Evolutionary conservation across 2,113 vertebrate genomes (phyloP), one percentile per base, ranked within the genome.

Genomic region (Callionymus lyra): DNA sequence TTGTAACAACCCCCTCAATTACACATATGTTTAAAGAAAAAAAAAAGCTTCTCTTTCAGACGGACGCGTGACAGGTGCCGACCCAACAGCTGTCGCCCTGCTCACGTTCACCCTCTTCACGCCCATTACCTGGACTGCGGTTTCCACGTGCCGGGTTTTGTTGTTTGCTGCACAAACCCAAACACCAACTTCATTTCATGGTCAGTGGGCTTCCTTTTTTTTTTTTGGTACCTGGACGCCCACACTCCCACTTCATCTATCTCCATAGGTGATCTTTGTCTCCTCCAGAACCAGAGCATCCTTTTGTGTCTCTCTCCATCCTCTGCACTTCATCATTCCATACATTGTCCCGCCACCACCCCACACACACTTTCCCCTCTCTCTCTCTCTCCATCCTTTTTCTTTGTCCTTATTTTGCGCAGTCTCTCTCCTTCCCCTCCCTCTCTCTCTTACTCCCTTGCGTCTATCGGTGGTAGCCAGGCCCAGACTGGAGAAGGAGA

Each of bases 31-130:
- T 44, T 36, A 33, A 17, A 55, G 38, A 46, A 38, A 39, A 11
- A 38, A 44, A 38, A 27, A 19, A 17, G 38, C 48, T 50, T 63
- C 66, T 44, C 11, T 49, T 59, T 55, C 75, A 80, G 68, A 66
- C 56, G 4, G 21, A 27, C 21, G 21, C 8, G 21, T 27, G 81
- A 80, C 81, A 80, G 84, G 78, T 79, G 83, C 81, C 72, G 80
- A 82, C 76, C 78, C 81, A 76, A 80, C 70, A 70, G 68, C 45
- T 9, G 39, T 15, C 65, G 51, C 56, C 75, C 76, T 63, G 47
- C 59, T 60, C 58, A 48, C 42, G 54, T 47, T 9, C n/a, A n/a
- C n/a, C n/a, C n/a, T n/a, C n/a, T n/a, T 27, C 21, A 35, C 37
- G 33, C 46, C 72, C 42, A 56, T 15, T 27, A 27, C 21, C 21